These are phyloP conservation scores for Drosophila sechellia DNA, from an alignment of 1,140 invertebrate species.

Conservation along the genomic window DNA sequence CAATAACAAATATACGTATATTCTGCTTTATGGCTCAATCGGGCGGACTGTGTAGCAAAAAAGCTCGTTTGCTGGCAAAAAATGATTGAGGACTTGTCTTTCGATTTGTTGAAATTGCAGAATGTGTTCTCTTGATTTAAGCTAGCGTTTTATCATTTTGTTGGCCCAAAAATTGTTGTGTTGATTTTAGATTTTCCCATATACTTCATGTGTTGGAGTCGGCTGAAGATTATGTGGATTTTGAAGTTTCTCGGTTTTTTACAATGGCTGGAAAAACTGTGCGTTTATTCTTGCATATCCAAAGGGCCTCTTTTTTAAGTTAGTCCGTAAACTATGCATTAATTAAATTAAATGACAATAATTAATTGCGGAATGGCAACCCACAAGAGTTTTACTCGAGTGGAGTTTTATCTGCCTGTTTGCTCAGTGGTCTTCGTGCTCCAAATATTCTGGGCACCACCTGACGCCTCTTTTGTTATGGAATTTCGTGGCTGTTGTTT, in stretches of 20 bases:
- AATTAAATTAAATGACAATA: conserved; percentile 37
- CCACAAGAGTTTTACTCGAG: conserved; percentile 24
- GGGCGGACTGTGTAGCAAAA: conserved; percentile 4
- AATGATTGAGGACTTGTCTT: conserved; percentile 6
- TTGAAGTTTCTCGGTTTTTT: neutral
- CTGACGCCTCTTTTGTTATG: conserved; percentile 22
- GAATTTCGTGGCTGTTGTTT: conserved; percentile 15
- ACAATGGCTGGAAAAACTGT: neutral
- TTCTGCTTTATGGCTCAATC: conserved; percentile 55
- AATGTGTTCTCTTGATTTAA: conserved; percentile 4
- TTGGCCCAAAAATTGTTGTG: too few relatives aligned
- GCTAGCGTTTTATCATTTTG: neutral
- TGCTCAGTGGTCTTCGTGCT: conserved; percentile 1
- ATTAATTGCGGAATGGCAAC: conserved; percentile 50
- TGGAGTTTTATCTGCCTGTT: conserved; percentile 26
- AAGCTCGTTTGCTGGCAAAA: conserved; percentile 8
- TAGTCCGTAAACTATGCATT: conserved; percentile 32
- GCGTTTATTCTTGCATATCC: conserved; percentile 42
- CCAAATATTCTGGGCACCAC: neutral
- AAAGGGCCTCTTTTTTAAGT: conserved; percentile 6
- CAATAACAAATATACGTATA: conserved; percentile 61
- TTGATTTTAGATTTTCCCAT: too few relatives aligned
- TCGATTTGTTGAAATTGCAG: conserved; percentile 14
- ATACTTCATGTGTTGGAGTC: too few relatives aligned
- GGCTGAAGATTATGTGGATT: too few relatives aligned